Conservation (phyloP, 2,888 invertebrate species). For the Drosophila rellima region DNA sequence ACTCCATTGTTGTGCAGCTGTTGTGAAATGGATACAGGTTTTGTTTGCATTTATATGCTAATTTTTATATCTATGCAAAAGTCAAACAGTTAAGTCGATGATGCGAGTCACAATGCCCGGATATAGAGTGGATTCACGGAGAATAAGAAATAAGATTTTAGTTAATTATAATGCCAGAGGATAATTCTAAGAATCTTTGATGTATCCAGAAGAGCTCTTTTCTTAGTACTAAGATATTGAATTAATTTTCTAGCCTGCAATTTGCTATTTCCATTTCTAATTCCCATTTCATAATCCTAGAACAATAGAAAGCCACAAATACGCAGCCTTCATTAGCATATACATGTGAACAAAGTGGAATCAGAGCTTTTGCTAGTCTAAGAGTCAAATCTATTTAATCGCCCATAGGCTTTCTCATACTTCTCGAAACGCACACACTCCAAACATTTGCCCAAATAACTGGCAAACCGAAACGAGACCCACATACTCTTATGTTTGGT, state of each 20-base stretch:
- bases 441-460: slow-evolving; percentile 57
- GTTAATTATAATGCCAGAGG: neutral
- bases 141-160: neutral
- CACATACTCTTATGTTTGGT: slow-evolving; percentile 33
- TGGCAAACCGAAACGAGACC: slow-evolving; percentile 54
- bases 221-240: neutral
- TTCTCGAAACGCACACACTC: slow-evolving; percentile 15
- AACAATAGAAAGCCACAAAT: slow-evolving; percentile 49
- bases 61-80: slow-evolving; percentile 10
- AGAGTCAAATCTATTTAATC: slow-evolving; percentile 75
- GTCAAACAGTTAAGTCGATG: neutral
- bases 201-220: too few relatives aligned
- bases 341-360: slow-evolving; percentile 46
- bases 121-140: neutral
- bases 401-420: slow-evolving; percentile 47
- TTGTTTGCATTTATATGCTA: slow-evolving; percentile 9
- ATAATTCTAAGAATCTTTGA: neutral
- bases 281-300: slow-evolving; percentile 48
- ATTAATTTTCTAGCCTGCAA: slow-evolving; percentile 1
- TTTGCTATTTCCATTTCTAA: slow-evolving; percentile 13
- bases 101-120: neutral
- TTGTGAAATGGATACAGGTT: slow-evolving; percentile 22
- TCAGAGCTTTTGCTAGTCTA: slow-evolving; percentile 35
- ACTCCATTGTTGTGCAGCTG: slow-evolving; percentile 28
- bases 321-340: slow-evolving; percentile 50